Evolutionary conservation across 1,140 invertebrate species (phyloP).

Genomic region (Marisa cornuarietis): DNA sequence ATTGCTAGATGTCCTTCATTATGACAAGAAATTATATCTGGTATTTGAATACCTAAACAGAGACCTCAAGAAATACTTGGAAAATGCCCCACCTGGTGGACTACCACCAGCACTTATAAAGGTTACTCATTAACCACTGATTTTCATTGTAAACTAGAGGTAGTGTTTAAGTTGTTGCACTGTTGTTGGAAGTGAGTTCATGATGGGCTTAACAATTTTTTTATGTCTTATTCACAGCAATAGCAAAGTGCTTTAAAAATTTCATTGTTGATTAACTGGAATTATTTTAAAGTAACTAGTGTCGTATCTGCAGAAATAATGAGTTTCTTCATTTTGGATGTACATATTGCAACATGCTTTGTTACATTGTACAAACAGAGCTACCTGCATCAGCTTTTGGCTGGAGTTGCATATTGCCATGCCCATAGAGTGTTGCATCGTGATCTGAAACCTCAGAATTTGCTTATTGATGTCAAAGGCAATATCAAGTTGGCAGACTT

Average conservation of each 20-base stretch:
- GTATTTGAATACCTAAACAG: constrained; percentile 99
- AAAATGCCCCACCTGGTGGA: constrained; percentile 71
- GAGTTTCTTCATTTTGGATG: too few species aligned
- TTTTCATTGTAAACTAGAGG: neutral
- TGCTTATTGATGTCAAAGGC: constrained; percentile 72
- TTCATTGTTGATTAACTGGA: too few species aligned
- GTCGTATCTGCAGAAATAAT: too few species aligned
- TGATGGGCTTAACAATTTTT: too few species aligned
- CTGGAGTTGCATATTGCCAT: constrained; percentile 96
- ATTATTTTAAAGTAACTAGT: too few species aligned
- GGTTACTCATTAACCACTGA: constrained; percentile 35
- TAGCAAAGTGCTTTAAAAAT: too few species aligned
- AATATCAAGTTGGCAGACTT: constrained; percentile 94
- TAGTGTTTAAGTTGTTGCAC: neutral
- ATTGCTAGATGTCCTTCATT: constrained; percentile 96
- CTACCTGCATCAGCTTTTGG: constrained; percentile 86
- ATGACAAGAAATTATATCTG: constrained; percentile 92
- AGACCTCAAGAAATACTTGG: constrained; percentile 98
- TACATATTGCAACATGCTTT: too few species aligned
- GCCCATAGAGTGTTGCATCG: constrained; percentile 91
- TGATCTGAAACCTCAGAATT: constrained; percentile 99
- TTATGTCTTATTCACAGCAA: too few species aligned
- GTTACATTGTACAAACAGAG: constrained; percentile 58
- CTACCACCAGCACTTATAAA: constrained; percentile 57
- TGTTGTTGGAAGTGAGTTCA: neutral